Percentiles rank a stretch among this genome's conserved stretches.
phyloP scores from a whole-genome alignment of 2,113 vertebrate species.

The Pundamilia nyererei region DNA sequence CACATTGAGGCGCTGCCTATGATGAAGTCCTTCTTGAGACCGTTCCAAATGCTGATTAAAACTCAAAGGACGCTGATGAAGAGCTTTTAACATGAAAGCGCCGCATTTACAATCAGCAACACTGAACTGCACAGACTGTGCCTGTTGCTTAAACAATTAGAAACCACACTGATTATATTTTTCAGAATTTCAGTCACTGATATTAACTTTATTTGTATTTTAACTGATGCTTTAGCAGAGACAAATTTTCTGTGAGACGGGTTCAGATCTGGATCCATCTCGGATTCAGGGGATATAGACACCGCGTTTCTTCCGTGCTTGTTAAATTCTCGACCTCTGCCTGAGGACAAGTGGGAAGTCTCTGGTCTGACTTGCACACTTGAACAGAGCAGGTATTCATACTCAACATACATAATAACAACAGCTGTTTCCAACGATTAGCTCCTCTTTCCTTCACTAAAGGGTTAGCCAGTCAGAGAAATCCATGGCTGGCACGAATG shows the following conservation, averaged over 20 bases:
- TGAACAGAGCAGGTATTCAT: slow-evolving; percentile 45
- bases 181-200: neutral
- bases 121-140: neutral
- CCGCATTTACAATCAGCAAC: neutral
- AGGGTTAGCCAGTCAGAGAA: slow-evolving; percentile 31
- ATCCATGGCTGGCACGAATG: neutral
- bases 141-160: neutral
- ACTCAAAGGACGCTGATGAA: neutral
- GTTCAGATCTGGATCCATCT: too few species aligned
- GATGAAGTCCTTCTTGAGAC: neutral
- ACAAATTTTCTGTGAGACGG: neutral
- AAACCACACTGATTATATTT: neutral
- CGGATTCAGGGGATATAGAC: too few species aligned
- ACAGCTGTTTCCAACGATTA: slow-evolving; percentile 58
- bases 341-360: neutral
- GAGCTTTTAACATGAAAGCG: neutral
- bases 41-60: neutral
- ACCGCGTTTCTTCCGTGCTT: neutral
- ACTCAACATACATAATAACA: neutral
- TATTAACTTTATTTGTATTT: neutral
- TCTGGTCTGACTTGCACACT: neutral
- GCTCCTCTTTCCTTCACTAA: slow-evolving; percentile 20
- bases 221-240: neutral
- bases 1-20: neutral
- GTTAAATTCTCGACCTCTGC: neutral